Percentiles rank a stretch among this genome's conserved stretches.
These are phyloP conservation scores for Drosophila parthenogenetica DNA, from an alignment of 2,888 invertebrate species.

Conservation along the genomic window DNA sequence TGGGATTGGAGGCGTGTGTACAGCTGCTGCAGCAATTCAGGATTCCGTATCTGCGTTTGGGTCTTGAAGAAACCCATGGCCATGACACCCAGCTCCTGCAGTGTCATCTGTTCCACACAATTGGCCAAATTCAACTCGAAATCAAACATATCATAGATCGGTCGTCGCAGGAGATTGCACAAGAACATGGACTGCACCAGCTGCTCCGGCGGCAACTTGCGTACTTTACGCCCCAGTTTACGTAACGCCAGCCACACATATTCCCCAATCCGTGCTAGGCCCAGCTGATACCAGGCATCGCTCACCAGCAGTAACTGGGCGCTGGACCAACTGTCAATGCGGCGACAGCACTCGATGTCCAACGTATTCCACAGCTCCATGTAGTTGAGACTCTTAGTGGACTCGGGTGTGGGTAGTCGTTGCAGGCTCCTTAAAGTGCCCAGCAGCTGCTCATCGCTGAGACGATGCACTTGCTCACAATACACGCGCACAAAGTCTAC, in stretches of 20 bases:
- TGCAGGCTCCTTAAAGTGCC: conserved; percentile 86
- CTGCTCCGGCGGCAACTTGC: conserved; percentile 87
- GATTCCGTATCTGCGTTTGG: conserved; percentile 87
- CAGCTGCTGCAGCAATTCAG: conserved; percentile 85
- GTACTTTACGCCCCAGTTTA: conserved; percentile 87
- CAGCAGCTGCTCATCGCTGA: conserved; percentile 87
- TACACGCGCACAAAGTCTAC: conserved; percentile 68
- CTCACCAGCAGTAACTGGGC: conserved; percentile 87
- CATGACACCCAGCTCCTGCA: conserved; percentile 90
- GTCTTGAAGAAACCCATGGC: conserved; percentile 93
- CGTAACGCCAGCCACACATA: conserved; percentile 87
- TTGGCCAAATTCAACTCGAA: conserved; percentile 87
- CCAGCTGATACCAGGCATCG: conserved; percentile 88
- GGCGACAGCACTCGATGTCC: conserved; percentile 88
- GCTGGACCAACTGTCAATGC: conserved; percentile 86
- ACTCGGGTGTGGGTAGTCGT: conserved; percentile 86
- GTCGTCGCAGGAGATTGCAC: conserved; percentile 87
- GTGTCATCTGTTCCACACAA: conserved; percentile 86
- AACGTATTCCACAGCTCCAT: conserved; percentile 89
- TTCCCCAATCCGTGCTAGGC: conserved; percentile 86
- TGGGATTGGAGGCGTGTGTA: conserved; percentile 86
- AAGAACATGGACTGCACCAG: conserved; percentile 89
- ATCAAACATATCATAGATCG: conserved; percentile 88
- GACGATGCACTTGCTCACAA: conserved; percentile 86
- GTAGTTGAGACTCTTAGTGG: conserved; percentile 87